phyloP scores from a whole-genome alignment of 2,797 vertebrate genomes.

The Sebastes dallii region DNA sequence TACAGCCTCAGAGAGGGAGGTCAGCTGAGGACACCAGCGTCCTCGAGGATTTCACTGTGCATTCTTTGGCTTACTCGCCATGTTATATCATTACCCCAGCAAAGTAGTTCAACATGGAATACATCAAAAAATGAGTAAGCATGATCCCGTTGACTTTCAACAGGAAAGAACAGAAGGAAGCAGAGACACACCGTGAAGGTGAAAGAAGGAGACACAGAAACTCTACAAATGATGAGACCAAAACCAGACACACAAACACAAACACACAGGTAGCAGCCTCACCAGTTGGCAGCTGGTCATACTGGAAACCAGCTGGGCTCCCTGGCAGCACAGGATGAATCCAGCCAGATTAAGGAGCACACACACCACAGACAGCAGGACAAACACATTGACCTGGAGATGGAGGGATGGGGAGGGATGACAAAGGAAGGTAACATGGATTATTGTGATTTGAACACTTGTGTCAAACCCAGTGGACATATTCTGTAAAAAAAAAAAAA shows the following conservation, averaged over 20 bases:
- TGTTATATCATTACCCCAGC: background rate
- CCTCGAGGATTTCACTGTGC: too few relatives aligned
- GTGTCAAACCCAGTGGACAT: background rate
- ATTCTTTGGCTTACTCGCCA: too few relatives aligned
- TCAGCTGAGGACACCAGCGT: too few relatives aligned
- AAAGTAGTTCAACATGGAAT: background rate
- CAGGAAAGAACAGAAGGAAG: background rate
- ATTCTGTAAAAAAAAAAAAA: background rate
- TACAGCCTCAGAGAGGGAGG: too few relatives aligned
- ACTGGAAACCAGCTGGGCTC: conserved; percentile 87
- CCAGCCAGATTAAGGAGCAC: conserved; percentile 88
- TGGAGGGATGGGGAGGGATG: background rate
- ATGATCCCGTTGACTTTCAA: background rate
- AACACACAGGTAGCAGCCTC: conserved; percentile 59
- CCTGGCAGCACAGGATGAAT: conserved; percentile 89
- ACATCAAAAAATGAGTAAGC: background rate
- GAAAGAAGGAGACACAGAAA: background rate
- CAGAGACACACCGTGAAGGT: background rate
- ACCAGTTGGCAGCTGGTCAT: conserved; percentile 87
- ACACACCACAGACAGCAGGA: conserved; percentile 87
- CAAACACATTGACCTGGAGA: conserved; percentile 88
- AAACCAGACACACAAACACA: background rate
- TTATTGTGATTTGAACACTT: background rate
- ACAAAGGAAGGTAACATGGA: conserved; percentile 1
- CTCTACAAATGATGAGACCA: background rate